These are phyloP conservation scores for Lamprologus tigripictilis DNA, from an alignment of 2,113 vertebrate species.

Conservation along the genomic window DNA sequence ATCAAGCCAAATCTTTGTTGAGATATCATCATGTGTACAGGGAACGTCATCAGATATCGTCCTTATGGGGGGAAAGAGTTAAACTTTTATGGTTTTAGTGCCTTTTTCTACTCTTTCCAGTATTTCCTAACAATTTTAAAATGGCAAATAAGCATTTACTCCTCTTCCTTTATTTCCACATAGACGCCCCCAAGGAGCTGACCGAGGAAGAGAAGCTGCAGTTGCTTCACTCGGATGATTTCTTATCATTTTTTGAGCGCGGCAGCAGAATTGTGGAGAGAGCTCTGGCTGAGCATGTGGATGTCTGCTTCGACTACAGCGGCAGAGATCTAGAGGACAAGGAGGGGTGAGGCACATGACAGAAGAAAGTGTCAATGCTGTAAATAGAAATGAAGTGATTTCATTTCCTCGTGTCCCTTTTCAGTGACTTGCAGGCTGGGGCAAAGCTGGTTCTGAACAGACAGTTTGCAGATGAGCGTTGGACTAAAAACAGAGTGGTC, in stretches of 20 bases:
- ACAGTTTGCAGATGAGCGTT: slow-evolving; percentile 94
- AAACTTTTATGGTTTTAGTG: neutral
- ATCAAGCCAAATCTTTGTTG: neutral
- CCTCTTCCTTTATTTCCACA: neutral
- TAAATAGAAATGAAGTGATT: neutral
- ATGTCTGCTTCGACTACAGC: slow-evolving; percentile 98
- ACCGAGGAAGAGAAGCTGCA: slow-evolving; percentile 97
- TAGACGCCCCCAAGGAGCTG: slow-evolving; percentile 85
- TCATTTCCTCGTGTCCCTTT: neutral
- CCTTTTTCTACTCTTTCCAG: neutral
- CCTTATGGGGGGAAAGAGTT: neutral
- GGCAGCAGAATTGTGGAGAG: slow-evolving; percentile 91
- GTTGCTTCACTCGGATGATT: slow-evolving; percentile 88
- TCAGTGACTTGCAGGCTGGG: slow-evolving; percentile 91
- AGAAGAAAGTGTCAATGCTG: neutral
- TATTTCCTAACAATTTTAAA: neutral
- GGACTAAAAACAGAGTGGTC: slow-evolving; percentile 97
- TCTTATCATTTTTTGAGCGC: slow-evolving; percentile 90
- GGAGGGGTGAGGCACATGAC: slow-evolving; percentile 80
- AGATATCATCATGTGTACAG: neutral
- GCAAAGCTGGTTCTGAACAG: slow-evolving; percentile 91
- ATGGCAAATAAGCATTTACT: neutral
- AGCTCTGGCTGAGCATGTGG: slow-evolving; percentile 91
- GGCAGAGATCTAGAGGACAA: slow-evolving; percentile 96
- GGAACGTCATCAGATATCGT: neutral